These are phyloP conservation scores for Gila orcuttii DNA, from an alignment of 2,113 vertebrate species.

Conservation along the genomic window DNA sequence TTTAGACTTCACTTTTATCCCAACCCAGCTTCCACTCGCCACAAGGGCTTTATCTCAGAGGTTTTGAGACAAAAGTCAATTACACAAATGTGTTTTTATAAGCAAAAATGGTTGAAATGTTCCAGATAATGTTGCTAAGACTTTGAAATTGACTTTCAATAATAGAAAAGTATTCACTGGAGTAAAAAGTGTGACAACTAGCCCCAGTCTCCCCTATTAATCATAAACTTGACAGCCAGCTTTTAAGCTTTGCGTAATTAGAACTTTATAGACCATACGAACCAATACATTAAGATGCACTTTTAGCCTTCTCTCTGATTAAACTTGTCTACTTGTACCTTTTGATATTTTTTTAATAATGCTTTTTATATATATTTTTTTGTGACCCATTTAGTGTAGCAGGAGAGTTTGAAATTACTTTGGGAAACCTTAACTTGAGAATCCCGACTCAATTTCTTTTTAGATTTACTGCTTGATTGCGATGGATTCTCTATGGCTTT, in stretches of 20 bases:
- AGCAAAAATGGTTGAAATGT: background rate
- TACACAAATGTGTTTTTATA: background rate
- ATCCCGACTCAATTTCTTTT: background rate
- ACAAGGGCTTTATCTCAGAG: background rate
- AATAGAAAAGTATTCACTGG: background rate
- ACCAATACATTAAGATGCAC: background rate
- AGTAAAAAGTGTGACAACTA: constrained; percentile 49
- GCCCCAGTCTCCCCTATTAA: background rate
- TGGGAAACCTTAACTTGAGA: background rate
- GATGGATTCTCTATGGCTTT: background rate
- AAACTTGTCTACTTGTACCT: background rate
- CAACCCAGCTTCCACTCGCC: constrained; percentile 35
- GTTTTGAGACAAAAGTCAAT: background rate
- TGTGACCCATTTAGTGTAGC: background rate
- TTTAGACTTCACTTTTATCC: constrained; percentile 52
- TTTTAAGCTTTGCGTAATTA: constrained; percentile 4
- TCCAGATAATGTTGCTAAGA: background rate
- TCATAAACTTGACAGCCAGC: background rate
- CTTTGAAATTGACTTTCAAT: background rate
- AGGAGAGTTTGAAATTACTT: constrained; percentile 12
- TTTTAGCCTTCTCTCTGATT: background rate
- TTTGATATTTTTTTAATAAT: background rate
- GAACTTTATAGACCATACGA: background rate
- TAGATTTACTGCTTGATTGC: constrained; percentile 18
- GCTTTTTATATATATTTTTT: background rate